These are phyloP conservation scores for Cyprinodon brontotheroides DNA, from an alignment of 2,113 vertebrate species.

Conservation along the genomic window DNA sequence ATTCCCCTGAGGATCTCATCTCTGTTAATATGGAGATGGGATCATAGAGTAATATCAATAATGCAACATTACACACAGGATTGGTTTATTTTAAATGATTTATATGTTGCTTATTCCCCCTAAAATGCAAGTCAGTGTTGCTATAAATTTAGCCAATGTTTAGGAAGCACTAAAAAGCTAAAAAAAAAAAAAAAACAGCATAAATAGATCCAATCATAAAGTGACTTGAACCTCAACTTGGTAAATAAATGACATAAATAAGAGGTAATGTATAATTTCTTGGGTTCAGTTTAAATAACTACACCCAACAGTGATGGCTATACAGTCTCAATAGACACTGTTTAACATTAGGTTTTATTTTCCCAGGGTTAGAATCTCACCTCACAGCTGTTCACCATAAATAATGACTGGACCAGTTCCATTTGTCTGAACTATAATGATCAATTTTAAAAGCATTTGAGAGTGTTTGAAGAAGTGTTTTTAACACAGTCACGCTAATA, in stretches of 20 bases:
- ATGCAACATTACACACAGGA: too few species aligned
- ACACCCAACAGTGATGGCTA: too few species aligned
- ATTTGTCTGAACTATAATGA: neutral
- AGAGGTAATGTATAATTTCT: neutral
- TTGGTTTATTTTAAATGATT: too few species aligned
- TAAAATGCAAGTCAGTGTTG: too few species aligned
- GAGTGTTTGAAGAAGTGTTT: neutral
- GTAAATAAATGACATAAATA: neutral
- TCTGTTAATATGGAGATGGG: too few species aligned
- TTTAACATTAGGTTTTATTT: neutral
- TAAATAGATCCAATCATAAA: neutral
- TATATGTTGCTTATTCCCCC: too few species aligned
- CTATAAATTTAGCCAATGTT: too few species aligned
- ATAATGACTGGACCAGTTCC: neutral
- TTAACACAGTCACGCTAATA: too few species aligned
- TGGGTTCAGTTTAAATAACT: neutral
- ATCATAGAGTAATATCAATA: too few species aligned
- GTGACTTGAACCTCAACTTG: neutral
- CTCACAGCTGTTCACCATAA: neutral
- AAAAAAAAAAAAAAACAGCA: too few species aligned
- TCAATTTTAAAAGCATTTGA: neutral
- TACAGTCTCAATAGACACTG: neutral
- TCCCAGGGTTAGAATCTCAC: neutral
- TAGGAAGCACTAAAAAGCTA: too few species aligned
- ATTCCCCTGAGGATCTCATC: too few species aligned